Evolutionary conservation across 2,797 vertebrate species (phyloP), one percentile per base, ranked within the genome.

Genomic region (Clarias fuscus): DNA sequence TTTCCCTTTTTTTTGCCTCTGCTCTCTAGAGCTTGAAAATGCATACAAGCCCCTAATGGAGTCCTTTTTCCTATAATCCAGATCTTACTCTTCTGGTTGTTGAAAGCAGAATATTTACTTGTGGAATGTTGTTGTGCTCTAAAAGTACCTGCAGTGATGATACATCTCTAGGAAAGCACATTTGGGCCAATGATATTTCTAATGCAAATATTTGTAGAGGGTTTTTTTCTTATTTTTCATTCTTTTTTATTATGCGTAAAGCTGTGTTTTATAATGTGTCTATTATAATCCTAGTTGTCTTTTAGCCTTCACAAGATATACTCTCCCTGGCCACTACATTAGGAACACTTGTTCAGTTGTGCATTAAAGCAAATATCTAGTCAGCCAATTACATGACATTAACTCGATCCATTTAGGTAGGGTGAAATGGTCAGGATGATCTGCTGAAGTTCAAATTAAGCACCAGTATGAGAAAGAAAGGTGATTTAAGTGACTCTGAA

Each of bases 91-190:
- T 78, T 61, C 61, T 64, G n/a, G 40, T 82, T 18, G 48, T 78
- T 82, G 70, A 88, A 86, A 87, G 86, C 82, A 20, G 58, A 61
- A 86, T 82, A 64, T 86, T 87, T 86, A 82, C 83, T 68, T 75
- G 37, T 73, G 27, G 48, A 88, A 78, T 14, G 56, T 37, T 83
- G 59, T 22, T 75, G 64, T 64, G 30, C 56, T 71, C 33, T 70
- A 1, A 73, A 84, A 59, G 8, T 27, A 61, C 20, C 48, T 33
- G 53, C 27, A 58, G 48, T 10, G 7, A 56, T 58, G 58, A 76
- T 27, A 27, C 48, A 30, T 15, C n/a, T 17, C 71, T 48, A 73
- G 40, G 22, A 73, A 73, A 73, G 40, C 22, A 73, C 11, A 48
- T 73, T 5, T 72, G 70, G 68, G 68, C 33, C 33, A 24, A 72